Evolutionary conservation across 2,888 invertebrate species (phyloP), one percentile per base, ranked within the genome.

Genomic region (Drosophila nigricruria): DNA sequence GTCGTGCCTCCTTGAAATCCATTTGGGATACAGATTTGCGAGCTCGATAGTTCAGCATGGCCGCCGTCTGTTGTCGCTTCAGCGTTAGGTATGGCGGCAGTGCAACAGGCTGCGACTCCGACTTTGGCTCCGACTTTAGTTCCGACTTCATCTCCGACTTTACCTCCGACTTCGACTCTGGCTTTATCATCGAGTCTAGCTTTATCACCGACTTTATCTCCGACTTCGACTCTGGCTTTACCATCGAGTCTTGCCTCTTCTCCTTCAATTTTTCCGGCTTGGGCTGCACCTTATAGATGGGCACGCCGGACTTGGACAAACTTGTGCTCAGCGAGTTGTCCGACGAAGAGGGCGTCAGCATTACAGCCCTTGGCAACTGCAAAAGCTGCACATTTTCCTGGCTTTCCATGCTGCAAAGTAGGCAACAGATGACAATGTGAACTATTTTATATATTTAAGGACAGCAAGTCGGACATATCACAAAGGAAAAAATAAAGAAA

Each of bases 11-110:
- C 61, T 87, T 90, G 32, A 92, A 85, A 60, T 92, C 92, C 88
- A 91, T 92, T 75, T 91, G 91, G 0, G 92, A 91, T 0, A 88
- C 61, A 0, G 92, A 92, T 47, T 92, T 92, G 16, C 90, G 79
- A 6, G 86, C 78, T 1, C 76, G 86, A 58, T 82, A 91, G 32
- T 81, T 87, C 10, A 91, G 60, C 43, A 90, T 82, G n/a, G 86
- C 65, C 2, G 79, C 73, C 0, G 90, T 79, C 30, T 76, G 78
- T 34, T 90, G 89, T 0, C 90, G 84, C 25, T 88, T 79, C 5
- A 91, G 64, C 1, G 77, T 73, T 14, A 86, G 54, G 16, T 79
- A 82, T 4, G 78, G 68, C 2, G 79, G 42, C 25, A 66, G 53
- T n/a, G 50, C 36, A 20, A 32, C 32, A 14, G 30, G 14, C 14